Evolutionary conservation across 2,113 vertebrate genomes (phyloP).

Genomic region (Perca flavescens): DNA sequence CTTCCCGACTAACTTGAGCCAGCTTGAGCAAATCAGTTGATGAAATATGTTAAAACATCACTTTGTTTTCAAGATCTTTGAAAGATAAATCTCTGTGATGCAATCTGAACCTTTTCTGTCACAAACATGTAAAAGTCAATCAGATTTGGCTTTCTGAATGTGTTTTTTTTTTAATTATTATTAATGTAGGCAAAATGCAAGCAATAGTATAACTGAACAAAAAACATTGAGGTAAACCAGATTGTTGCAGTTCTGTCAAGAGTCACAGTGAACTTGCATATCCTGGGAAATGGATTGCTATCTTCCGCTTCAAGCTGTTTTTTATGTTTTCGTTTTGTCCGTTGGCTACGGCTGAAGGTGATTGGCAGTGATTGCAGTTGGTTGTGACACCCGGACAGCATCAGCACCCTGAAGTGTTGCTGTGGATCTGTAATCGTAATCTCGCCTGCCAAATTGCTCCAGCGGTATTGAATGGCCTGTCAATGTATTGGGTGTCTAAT

Average conservation of each 20-base stretch:
- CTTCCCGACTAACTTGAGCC: background rate
- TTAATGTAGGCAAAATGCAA: background rate
- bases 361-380: slow-evolving; percentile 64
- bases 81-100: background rate
- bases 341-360: slow-evolving; percentile 37
- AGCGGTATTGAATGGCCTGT: slow-evolving; percentile 47
- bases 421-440: slow-evolving; percentile 43
- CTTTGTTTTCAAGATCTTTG: background rate
- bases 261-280: slow-evolving; percentile 3
- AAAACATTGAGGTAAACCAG: background rate
- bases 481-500: slow-evolving; percentile 58
- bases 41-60: background rate
- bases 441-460: slow-evolving; percentile 62
- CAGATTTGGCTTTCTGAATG: background rate
- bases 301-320: slow-evolving; percentile 25
- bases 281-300: background rate
- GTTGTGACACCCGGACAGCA: slow-evolving; percentile 65
- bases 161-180: background rate
- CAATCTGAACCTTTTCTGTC: background rate
- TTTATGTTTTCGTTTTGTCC: background rate
- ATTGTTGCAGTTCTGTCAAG: background rate
- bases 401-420: slow-evolving; percentile 55
- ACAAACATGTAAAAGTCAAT: background rate
- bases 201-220: background rate
- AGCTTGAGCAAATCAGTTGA: background rate